Evolutionary conservation across 2,888 invertebrate genomes (phyloP).

Genomic region (Mimumesa dahlbomi): DNA sequence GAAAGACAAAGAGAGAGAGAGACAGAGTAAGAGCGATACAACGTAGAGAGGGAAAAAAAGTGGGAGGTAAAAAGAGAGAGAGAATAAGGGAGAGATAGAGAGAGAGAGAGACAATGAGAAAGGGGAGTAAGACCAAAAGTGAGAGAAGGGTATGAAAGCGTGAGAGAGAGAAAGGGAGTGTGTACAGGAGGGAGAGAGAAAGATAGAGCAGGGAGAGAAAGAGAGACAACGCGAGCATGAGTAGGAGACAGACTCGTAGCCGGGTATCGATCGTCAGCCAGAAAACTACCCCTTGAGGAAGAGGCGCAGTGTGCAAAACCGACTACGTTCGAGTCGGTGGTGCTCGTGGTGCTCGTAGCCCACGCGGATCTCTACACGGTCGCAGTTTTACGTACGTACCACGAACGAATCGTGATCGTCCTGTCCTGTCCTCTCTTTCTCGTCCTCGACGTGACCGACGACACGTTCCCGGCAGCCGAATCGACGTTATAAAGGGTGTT

Average conservation of each 20-base stretch:
- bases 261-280: conserved; percentile 73
- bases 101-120: neutral
- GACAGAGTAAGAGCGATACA: neutral
- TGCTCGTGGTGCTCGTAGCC: conserved; percentile 63
- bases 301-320: conserved; percentile 71
- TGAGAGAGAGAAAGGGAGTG: neutral
- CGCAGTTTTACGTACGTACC: conserved; percentile 17
- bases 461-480: neutral
- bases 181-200: neutral
- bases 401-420: conserved; percentile 19
- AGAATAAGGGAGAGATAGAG: neutral
- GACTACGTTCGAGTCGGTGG: conserved; percentile 64
- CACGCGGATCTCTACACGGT: conserved; percentile 62
- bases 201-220: neutral
- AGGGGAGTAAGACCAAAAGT: neutral
- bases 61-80: neutral
- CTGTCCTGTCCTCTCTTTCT: neutral
- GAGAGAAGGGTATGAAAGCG: neutral
- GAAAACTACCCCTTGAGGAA: conserved; percentile 73
- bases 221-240: neutral
- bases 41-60: neutral
- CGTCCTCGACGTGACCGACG: conserved; percentile 8
- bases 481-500: conserved; percentile 8
- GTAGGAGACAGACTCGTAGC: conserved; percentile 38
- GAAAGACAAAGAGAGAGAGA: neutral